A percentile compares a stretch with the other conserved stretches of the same genome.
These are phyloP conservation scores for Balanococcus diminutus DNA, from an alignment of 2,888 invertebrate genomes.

Conservation along the genomic window DNA sequence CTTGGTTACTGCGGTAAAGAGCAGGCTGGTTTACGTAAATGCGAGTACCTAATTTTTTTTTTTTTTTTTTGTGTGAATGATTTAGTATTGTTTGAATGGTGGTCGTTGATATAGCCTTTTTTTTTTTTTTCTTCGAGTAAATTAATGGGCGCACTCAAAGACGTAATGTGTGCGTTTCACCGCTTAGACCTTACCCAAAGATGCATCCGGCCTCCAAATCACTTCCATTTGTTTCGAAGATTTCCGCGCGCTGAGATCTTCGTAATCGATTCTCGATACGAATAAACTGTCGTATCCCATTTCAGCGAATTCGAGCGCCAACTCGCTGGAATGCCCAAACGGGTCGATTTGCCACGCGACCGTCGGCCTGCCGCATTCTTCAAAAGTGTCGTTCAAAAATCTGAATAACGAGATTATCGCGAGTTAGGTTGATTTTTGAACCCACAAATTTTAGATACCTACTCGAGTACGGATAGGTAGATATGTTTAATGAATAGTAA, in stretches of 20 bases:
- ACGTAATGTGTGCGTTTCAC: too few relatives aligned
- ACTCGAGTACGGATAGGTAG: too few relatives aligned
- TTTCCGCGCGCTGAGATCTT: constrained; percentile 68
- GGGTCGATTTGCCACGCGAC: constrained; percentile 88
- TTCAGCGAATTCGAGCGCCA: constrained; percentile 70
- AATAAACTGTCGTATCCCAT: constrained; percentile 77
- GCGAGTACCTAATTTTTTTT: too few relatives aligned
- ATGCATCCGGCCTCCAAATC: constrained; percentile 66
- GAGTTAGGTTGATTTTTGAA: neutral
- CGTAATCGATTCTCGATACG: constrained; percentile 73
- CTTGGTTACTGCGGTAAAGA: too few relatives aligned
- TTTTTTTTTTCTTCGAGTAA: too few relatives aligned
- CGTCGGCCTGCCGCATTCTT: constrained; percentile 75
- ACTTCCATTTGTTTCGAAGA: constrained; percentile 71
- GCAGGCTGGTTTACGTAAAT: too few relatives aligned
- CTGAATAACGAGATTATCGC: constrained; percentile 61
- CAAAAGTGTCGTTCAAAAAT: constrained; percentile 72
- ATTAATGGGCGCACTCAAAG: too few relatives aligned
- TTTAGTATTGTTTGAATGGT: too few relatives aligned
- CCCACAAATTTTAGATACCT: too few relatives aligned
- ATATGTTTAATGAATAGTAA: too few relatives aligned
- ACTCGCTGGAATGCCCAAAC: constrained; percentile 79
- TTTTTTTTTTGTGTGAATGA: too few relatives aligned
- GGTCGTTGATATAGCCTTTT: too few relatives aligned
- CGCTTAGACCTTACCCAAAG: constrained; percentile 56